Conservation (phyloP, 1,140 invertebrate species). For the Monomorium pharaonis region DNA sequence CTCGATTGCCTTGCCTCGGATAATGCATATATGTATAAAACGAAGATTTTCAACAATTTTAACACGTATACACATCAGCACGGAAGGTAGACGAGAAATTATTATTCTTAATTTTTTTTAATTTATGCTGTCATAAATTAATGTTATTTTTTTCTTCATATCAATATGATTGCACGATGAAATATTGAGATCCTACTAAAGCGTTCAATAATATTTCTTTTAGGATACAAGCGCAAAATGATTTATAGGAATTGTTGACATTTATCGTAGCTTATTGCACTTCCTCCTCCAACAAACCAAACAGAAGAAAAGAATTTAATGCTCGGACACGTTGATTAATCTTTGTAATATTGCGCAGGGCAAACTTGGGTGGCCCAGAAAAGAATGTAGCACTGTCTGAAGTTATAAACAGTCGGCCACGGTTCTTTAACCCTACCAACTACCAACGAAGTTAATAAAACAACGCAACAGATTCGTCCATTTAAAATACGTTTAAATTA, state of each 20-base stretch:
- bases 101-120: not conserved
- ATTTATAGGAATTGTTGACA: slow-evolving; percentile 41
- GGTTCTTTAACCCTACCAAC: slow-evolving; percentile 44
- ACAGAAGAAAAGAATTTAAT: slow-evolving; percentile 57
- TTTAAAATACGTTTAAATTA: slow-evolving; percentile 27
- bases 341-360: slow-evolving; percentile 55
- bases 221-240: not conserved
- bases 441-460: slow-evolving; percentile 38
- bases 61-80: not conserved
- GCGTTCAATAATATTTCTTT: slow-evolving; percentile 13
- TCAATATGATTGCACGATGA: not conserved
- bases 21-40: not conserved
- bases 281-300: slow-evolving; percentile 33
- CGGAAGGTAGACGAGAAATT: not conserved
- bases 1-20: not conserved
- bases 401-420: slow-evolving; percentile 52
- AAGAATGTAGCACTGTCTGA: slow-evolving; percentile 48
- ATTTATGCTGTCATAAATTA: not conserved
- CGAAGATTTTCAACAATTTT: not conserved
- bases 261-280: slow-evolving; percentile 53
- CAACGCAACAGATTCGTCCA: not conserved
- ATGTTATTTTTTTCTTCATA: not conserved
- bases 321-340: slow-evolving; percentile 54
- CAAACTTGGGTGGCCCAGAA: slow-evolving; percentile 55
- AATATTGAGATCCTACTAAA: slow-evolving; percentile 5